Base-by-base conservation (phyloP, 2,888 invertebrate genomes). In the Serripes groenlandicus region DNA sequence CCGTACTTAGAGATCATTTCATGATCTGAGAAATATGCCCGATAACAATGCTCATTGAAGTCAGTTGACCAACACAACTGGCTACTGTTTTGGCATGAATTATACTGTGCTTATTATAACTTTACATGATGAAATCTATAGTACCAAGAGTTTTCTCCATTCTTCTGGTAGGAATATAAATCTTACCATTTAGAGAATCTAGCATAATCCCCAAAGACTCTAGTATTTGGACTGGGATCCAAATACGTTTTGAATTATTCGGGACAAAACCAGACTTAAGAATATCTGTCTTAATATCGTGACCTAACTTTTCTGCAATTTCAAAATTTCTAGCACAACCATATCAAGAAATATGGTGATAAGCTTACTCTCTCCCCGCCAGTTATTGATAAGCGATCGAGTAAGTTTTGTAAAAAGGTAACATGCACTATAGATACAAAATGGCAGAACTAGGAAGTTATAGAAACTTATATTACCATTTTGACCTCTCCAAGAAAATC, bases 11-110 rank as follows among this genome's bases (percentile, higher is more conserved):
- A 70, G 49, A 70, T 21, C 70, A 11, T 9, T 78, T 81, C 78
- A 84, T 84, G 18, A 81, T 78, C 42, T 76, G 77, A 26, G 72
- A 21, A n/a, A n/a, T n/a, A 52, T 83, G 75, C 15, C 74, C 70
- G n/a, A 84, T 56, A n/a, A 81, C 81, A 21, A 85, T 49, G 11
- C 54, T 42, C 78, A 78, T 73, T 5, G 81, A 85, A 60, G 81
- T 76, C 3, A 81, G 42, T 58, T 83, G 76, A 26, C 78, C 83
- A 1, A 76, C 79, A n/a, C 75, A 52, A 72, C 79, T 76, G 7
- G 83, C 83, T 7, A 79, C 35, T 64, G 34, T 72, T 56, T 70
- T 71, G 0, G 75, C 78, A 1, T 49, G 60, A 3, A 83, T 76
- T 18, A 75, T n/a, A 23, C 75, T 78, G 32, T 72, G 75, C 26